A percentile compares a stretch with the other conserved stretches of the same genome.
Conservation (phyloP, 2,113 vertebrate genomes). For the Ranitomeya variabilis region DNA sequence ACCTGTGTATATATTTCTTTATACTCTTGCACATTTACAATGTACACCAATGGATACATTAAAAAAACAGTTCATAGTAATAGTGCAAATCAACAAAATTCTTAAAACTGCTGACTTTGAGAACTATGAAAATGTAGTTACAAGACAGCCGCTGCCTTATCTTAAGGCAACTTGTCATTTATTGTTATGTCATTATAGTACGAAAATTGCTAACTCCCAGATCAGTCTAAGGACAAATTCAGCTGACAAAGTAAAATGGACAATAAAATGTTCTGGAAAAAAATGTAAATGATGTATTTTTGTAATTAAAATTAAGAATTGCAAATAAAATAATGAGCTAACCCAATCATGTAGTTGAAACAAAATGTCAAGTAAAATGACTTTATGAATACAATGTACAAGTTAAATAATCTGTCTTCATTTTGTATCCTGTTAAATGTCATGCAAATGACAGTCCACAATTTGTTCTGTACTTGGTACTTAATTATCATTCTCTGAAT, state of each 20-base stretch:
- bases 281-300: background rate
- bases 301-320: background rate
- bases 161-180: conserved; percentile 39
- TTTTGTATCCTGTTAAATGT: conserved; percentile 32
- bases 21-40: background rate
- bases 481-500: background rate
- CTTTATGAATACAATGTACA: conserved; percentile 10
- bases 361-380: conserved; percentile 5
- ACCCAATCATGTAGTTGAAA: background rate
- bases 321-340: conserved; percentile 23
- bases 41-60: background rate
- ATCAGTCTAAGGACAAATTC: conserved; percentile 22
- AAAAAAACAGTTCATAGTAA: background rate
- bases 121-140: conserved; percentile 23
- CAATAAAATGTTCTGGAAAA: background rate
- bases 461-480: background rate
- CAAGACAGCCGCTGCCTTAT: background rate
- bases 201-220: background rate
- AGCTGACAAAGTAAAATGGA: background rate
- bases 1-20: too few species aligned
- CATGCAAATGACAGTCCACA: background rate
- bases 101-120: background rate
- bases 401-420: conserved; percentile 7
- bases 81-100: background rate
- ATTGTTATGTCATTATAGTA: background rate